Evolutionary conservation across 2,888 invertebrate species (phyloP), one percentile per base, ranked within the genome.

Genomic region (Trilocha varians): DNA sequence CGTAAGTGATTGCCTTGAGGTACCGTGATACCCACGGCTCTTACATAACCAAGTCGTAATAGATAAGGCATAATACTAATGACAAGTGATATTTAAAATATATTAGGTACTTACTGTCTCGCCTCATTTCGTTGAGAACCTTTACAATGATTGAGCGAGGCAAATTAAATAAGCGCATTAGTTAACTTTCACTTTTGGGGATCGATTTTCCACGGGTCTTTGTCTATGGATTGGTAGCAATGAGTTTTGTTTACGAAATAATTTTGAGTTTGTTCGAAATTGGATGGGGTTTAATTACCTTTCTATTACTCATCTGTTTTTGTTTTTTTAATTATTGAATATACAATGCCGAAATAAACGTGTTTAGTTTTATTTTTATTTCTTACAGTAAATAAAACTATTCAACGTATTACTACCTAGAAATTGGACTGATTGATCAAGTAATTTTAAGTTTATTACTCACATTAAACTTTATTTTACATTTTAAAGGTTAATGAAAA

Each of bases 11-110:
- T 55, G 74, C 78, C 68, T 47, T 53, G 56, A 69, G 77, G 70
- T 62, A 68, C 69, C 70, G 65, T 71, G 70, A 62, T 61, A 57
- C 61, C 64, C 67, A 67, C 67, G 67, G 65, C 57, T 56, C 53
- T 80, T 82, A 78, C 71, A 68, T 72, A 77, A 83, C 58, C 49
- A 57, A 49, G 49, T 52, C 53, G 70, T 77, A 78, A 79, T 73
- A 76, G 77, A 76, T 78, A 79, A 80, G 71, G 70, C 73, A 74
- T 78, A 77, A 75, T 69, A 68, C 70, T 77, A 79, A 82, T 79
- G 78, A 80, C 74, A 70, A 69, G 72, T 74, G 71, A 78, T 80
- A 76, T 77, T 78, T 74, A 70, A 74, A 77, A 77, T 72, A 68
- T 77, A 76, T 72, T 70, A 72, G 69, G 62, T 66, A 70, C 65